phyloP scores from a whole-genome alignment of 2,797 vertebrate genomes.

The Lepilemur ruficaudatus region DNA sequence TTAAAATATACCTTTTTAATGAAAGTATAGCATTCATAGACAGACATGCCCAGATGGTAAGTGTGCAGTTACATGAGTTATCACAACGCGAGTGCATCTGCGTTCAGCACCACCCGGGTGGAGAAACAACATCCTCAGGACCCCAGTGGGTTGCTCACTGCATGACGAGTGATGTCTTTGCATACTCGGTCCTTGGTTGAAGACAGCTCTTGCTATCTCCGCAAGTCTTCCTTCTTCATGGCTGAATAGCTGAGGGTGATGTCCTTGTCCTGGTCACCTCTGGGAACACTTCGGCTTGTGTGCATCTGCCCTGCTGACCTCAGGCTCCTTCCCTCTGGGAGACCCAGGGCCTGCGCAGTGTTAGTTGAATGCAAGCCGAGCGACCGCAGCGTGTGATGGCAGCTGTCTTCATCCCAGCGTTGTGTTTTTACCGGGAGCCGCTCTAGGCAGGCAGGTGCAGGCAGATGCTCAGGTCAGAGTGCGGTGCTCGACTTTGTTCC shows the following conservation, averaged over 20 bases:
- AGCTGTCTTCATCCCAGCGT: background rate
- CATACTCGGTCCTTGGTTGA: too few species aligned
- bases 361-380: background rate
- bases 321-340: background rate
- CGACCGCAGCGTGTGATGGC: fast-evolving
- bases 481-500: background rate
- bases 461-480: fast-evolving
- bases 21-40: background rate
- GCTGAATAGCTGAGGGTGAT: background rate
- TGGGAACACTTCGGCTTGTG: background rate
- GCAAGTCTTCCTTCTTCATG: background rate
- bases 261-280: too few species aligned
- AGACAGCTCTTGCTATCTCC: background rate
- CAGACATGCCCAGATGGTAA: background rate
- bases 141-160: fast-evolving
- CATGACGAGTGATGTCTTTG: background rate
- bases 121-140: background rate
- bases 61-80: too few species aligned
- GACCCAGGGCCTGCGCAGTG: background rate
- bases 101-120: background rate
- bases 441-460: background rate
- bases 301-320: background rate
- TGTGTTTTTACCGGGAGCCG: background rate
- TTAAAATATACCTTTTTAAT: background rate
- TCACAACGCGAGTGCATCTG: background rate